Evolutionary conservation across 2,113 vertebrate genomes (phyloP).

Genomic region (Mesoclemmys tuberculata): DNA sequence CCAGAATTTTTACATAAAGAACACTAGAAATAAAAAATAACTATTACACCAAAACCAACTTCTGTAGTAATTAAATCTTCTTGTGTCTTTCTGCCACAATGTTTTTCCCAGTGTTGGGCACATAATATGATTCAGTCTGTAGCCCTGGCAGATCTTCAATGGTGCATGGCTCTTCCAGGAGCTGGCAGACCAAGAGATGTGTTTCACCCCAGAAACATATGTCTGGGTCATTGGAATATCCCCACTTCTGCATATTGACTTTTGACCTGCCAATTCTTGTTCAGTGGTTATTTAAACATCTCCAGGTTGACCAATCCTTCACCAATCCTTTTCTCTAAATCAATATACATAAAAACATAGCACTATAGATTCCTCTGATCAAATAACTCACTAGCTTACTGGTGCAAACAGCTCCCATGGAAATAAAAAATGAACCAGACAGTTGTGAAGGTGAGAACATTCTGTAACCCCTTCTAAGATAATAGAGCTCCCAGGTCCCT

Average conservation of each 20-base stretch:
- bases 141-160: not conserved
- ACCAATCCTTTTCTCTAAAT: not conserved
- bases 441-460: not conserved
- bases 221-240: not conserved
- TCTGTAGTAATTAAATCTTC: not conserved
- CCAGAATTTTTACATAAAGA: not conserved
- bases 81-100: not conserved
- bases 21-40: not conserved
- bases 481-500: not conserved
- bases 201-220: not conserved
- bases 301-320: not conserved
- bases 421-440: not conserved
- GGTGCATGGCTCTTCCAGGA: not conserved
- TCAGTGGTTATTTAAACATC: not conserved
- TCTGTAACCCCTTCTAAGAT: not conserved
- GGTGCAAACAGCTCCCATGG: not conserved
- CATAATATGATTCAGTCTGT: not conserved
- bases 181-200: not conserved
- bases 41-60: not conserved
- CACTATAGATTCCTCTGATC: slow-evolving; percentile 10
- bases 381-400: not conserved
- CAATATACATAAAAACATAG: not conserved
- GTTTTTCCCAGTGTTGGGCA: not conserved
- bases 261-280: not conserved
- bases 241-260: not conserved